Evolutionary conservation across 2,888 invertebrate species (phyloP), one percentile per base, ranked within the genome.

Genomic region (Periphyllus acericola): DNA sequence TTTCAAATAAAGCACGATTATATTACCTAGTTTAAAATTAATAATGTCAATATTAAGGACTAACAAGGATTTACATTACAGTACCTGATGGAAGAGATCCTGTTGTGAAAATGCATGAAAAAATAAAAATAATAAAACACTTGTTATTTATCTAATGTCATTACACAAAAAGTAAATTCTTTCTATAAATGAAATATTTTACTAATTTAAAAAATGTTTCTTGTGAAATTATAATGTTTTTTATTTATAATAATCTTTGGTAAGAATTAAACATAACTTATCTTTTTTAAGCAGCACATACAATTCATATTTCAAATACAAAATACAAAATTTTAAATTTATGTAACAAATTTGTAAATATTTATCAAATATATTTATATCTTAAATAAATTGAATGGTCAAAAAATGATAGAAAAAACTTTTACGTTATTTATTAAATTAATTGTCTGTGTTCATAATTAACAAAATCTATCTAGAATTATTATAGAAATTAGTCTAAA

Each of bases 141-240:
- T 79, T 66, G 72, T 85, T 76, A 11, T 52, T 76, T 32, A 60
- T 60, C 60, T 52, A 55, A 83, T 83, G 1, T 52, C 32, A 83
- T 52, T 83, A 71, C 25, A 71, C 29, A 25, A 52, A 83, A 83
- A 83, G 6, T 75, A 32, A 32, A 76, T 90, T 89, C 90, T 90
- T 90, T 90, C 68, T 75, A 76, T 46, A 84, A 40, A 76, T 66
- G 21, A 84, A 84, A 76, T 66, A 85, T 71, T 83, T 72, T 55
- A 46, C 46, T 60, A 3, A 25, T 60, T 19, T 17, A 66, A 76
- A 32, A 76, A 21, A n/a, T 36, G 36, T 40, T 25, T 40, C 40
- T 68, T 19, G 32, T 34, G 19, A 78, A 78, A 25, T 52, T 25
- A 78, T 55, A 5, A 52, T 55, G 34, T 34, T 34, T 25, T 79